Base-by-base conservation (phyloP, 2,888 invertebrate species). In the Amiota minor region DNA sequence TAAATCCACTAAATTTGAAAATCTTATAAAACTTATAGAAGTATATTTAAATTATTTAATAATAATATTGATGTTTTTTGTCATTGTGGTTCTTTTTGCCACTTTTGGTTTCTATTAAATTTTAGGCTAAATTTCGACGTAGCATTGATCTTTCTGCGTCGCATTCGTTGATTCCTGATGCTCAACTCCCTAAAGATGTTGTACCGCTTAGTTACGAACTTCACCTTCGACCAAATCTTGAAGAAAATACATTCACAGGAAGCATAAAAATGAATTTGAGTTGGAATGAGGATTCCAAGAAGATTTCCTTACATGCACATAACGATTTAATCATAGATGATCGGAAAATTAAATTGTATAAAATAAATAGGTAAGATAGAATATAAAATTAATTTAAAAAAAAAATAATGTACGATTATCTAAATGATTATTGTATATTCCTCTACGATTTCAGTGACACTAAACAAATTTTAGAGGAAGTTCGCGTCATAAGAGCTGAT, bases 121-220 rank as follows among this genome's bases (percentile, higher is more conserved):
- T 78, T 65, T 23, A 88, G 88, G 71, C 74, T 50, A 90, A 90
- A 77, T 87, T 90, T 0, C 89, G 91, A 73, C 89, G 93, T 69
- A 95, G 95, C 83, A 94, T 95, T 76, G 95, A 95, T 84, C 88
- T 95, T 70, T 94, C 94, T 80, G 93, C 94, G 76, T 92, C 94
- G 0, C 92, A 94, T 81, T 91, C 92, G 0, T 88, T 94, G 11
- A 92, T 93, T 55, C 91, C 93, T 78, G 94, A 94, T 77, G 91
- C 91, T 1, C 91, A 93, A 6, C 87, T 95, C 69, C 92, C 93
- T 0, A 92, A 91, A 74, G 91, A 92, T 46, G 91, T 95, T 1
- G 89, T 91, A 47, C 95, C 95, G 0, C 92, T 91, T 0, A 92
- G 91, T 6, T 96, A 96, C 86, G 91, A 91, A 23, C 82, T 96